Conservation (phyloP, 1,140 invertebrate genomes). For the Atopsyche davidsoni region DNA sequence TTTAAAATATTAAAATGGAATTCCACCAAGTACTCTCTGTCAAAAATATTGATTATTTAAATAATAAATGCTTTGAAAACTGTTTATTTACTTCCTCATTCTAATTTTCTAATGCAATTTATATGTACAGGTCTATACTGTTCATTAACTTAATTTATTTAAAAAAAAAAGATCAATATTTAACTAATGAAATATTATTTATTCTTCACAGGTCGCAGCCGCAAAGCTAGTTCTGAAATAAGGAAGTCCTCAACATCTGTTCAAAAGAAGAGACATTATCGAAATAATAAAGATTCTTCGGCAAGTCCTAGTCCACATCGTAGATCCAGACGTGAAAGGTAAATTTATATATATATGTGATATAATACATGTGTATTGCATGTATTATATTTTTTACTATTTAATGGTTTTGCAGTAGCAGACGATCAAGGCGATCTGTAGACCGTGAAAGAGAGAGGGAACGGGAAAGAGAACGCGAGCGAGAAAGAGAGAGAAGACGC, state of each 20-base stretch:
- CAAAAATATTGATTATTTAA: too few relatives aligned
- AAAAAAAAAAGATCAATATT: too few relatives aligned
- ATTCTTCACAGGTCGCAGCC: constrained; percentile 18
- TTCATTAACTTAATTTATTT: too few relatives aligned
- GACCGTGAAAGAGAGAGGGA: constrained; percentile 34
- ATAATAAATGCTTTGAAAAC: too few relatives aligned
- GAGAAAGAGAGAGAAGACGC: constrained; percentile 43
- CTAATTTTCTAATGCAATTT: too few relatives aligned
- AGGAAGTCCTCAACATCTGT: constrained; percentile 27
- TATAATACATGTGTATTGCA: not conserved
- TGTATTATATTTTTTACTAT: not conserved
- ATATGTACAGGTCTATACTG: too few relatives aligned
- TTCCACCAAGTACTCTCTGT: too few relatives aligned
- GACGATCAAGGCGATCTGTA: constrained; percentile 18
- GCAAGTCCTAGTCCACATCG: constrained; percentile 52
- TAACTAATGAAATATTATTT: constrained; percentile 3
- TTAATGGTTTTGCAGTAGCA: constrained; percentile 18
- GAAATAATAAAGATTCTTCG: constrained; percentile 76
- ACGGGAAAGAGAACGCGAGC: constrained; percentile 41
- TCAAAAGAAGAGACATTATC: constrained; percentile 65
- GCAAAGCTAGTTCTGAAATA: constrained; percentile 26
- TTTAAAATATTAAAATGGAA: too few relatives aligned
- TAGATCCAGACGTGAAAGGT: constrained; percentile 46
- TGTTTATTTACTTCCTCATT: too few relatives aligned
- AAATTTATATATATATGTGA: constrained; percentile 21